These are phyloP conservation scores for Datnioides undecimradiatus DNA, from an alignment of 2,113 vertebrate species.

Conservation along the genomic window DNA sequence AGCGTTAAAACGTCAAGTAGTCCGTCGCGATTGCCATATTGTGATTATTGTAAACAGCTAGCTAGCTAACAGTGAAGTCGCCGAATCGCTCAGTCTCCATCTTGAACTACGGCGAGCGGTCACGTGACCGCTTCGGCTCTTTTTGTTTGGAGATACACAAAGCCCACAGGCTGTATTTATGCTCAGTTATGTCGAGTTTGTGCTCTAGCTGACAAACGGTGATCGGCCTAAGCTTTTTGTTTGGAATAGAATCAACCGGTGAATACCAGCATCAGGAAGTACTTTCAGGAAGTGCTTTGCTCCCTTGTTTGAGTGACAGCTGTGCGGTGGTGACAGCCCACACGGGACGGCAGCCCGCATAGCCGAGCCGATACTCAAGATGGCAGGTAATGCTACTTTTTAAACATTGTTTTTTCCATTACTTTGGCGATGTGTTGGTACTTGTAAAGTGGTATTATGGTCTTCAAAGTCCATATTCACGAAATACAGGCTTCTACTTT, in stretches of 20 bases:
- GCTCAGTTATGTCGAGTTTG: slow-evolving; percentile 47
- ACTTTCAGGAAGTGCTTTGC: slow-evolving; percentile 81
- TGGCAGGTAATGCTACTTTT: slow-evolving; percentile 84
- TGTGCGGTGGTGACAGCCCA: slow-evolving; percentile 81
- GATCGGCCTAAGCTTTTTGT: not conserved
- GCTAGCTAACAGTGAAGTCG: slow-evolving; percentile 61
- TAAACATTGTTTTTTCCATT: slow-evolving; percentile 48
- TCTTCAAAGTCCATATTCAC: not conserved
- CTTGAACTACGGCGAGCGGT: slow-evolving; percentile 77
- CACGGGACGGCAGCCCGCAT: slow-evolving; percentile 79
- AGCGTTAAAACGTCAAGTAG: slow-evolving; percentile 17
- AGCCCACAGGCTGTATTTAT: slow-evolving; percentile 43
- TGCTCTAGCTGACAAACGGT: not conserved
- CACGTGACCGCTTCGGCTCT: slow-evolving; percentile 76
- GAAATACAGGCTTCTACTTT: accelerated
- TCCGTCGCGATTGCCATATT: slow-evolving; percentile 52
- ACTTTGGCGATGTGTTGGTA: not conserved
- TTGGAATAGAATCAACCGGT: slow-evolving; percentile 9
- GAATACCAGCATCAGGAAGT: slow-evolving; percentile 66
- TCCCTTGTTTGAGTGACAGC: slow-evolving; percentile 80
- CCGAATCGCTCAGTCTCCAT: slow-evolving; percentile 76
- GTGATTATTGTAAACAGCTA: slow-evolving; percentile 56
- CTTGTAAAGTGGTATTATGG: accelerated
- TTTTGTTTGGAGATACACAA: slow-evolving; percentile 53
- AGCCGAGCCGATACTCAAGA: slow-evolving; percentile 85